Evolutionary conservation across 2,888 invertebrate genomes (phyloP).

Genomic region (Lasioglossum marginatum): DNA sequence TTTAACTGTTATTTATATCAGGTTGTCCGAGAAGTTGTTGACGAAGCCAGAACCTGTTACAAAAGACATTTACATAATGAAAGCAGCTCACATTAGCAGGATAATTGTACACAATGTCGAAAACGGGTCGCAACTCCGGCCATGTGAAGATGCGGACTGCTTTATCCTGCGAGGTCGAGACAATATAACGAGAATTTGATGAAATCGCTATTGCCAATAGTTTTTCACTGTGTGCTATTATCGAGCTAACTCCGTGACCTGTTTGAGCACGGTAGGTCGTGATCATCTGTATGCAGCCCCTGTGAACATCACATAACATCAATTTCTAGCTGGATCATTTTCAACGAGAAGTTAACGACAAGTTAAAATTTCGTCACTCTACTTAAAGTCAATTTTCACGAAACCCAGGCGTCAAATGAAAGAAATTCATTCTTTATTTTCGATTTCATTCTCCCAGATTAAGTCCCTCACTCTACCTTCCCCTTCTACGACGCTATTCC

Average conservation of each 20-base stretch:
- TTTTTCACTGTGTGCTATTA: not conserved
- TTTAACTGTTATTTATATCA: not conserved
- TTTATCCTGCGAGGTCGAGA: constrained; percentile 55
- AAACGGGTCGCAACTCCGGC: constrained; percentile 50
- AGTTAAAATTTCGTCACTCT: too few relatives aligned
- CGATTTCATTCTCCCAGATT: too few relatives aligned
- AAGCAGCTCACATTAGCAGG: constrained; percentile 62
- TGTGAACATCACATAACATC: constrained; percentile 34
- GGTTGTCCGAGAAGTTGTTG: too few relatives aligned
- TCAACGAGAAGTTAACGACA: too few relatives aligned
- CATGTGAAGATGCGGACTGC: constrained; percentile 65
- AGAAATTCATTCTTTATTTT: too few relatives aligned
- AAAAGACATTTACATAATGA: too few relatives aligned
- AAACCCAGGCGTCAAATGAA: too few relatives aligned
- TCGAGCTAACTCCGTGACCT: constrained; percentile 20
- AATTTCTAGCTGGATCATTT: not conserved
- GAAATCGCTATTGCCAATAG: constrained; percentile 71
- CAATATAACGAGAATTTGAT: constrained; percentile 71
- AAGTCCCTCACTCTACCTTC: too few relatives aligned
- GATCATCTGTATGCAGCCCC: constrained; percentile 65
- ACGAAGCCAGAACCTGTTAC: too few relatives aligned
- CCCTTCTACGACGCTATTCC: too few relatives aligned
- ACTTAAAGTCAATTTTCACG: too few relatives aligned
- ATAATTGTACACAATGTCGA: constrained; percentile 65
- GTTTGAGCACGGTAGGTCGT: not conserved